phyloP scores from a whole-genome alignment of 2,888 invertebrate genomes.

The Timema cristinae region DNA sequence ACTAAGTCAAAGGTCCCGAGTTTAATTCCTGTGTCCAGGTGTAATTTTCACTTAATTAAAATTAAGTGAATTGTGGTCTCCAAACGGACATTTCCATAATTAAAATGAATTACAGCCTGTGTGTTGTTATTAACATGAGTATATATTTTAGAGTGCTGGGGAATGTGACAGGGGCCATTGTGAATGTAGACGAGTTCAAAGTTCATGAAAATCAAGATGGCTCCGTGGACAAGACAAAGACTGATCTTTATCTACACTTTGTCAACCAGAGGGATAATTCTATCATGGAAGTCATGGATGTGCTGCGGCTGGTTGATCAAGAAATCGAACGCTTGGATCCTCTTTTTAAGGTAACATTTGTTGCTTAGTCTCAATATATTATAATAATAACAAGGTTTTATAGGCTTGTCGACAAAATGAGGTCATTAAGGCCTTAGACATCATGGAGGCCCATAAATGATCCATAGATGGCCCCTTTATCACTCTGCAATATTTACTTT shows the following conservation, averaged over 20 bases:
- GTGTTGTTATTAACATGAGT: not conserved
- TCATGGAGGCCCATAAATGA: too few relatives aligned
- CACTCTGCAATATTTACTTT: not conserved
- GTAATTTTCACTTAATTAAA: too few relatives aligned
- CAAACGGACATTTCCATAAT: too few relatives aligned
- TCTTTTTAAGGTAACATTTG: slow-evolving; percentile 67
- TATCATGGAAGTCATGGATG: slow-evolving; percentile 86
- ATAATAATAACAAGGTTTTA: too few relatives aligned
- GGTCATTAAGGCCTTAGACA: too few relatives aligned
- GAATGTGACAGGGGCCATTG: slow-evolving; percentile 84
- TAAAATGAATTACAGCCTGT: not conserved
- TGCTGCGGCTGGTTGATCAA: slow-evolving; percentile 80
- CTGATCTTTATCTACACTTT: slow-evolving; percentile 87
- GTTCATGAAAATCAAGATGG: slow-evolving; percentile 86
- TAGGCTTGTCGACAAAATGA: too few relatives aligned
- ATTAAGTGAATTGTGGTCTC: too few relatives aligned
- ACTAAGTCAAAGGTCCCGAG: too few relatives aligned
- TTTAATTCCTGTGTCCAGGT: too few relatives aligned
- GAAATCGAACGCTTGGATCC: slow-evolving; percentile 84
- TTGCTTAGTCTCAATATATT: too few relatives aligned
- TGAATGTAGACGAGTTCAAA: slow-evolving; percentile 87
- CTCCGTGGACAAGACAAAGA: slow-evolving; percentile 87
- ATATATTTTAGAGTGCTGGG: slow-evolving; percentile 61
- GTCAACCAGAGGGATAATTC: slow-evolving; percentile 86
- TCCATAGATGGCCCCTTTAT: too few relatives aligned